Percentiles rank a stretch among this genome's conserved stretches.
phyloP scores from a whole-genome alignment of 2,797 vertebrate species.

The Zonotrichia albicollis region DNA sequence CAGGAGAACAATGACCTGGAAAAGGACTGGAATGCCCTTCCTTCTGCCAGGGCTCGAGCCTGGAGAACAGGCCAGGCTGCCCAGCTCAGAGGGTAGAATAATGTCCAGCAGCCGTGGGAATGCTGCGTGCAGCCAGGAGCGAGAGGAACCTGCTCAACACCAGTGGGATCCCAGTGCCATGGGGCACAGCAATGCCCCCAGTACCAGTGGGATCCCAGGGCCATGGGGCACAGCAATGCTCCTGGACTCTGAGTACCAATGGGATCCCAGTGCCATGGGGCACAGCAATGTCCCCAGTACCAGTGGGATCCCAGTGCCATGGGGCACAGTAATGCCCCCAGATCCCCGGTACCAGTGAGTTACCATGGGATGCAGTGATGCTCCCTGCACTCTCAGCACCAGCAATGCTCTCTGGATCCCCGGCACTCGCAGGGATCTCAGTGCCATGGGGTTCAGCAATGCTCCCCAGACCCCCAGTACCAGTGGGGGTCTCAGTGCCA shows the following conservation, averaged over 20 bases:
- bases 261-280: too few species aligned
- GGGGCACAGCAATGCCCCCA: not conserved
- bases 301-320: fast-evolving
- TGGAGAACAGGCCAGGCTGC: not conserved
- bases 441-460: too few species aligned
- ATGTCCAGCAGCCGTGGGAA: not conserved
- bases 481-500: too few species aligned
- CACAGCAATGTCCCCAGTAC: not conserved
- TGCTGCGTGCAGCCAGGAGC: fast-evolving
- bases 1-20: not conserved
- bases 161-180: not conserved
- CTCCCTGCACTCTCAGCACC: not conserved
- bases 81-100: not conserved
- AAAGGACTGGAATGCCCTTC: not conserved
- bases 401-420: too few species aligned
- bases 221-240: not conserved
- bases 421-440: too few species aligned
- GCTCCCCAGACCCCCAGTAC: too few species aligned
- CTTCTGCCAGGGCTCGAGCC: not conserved
- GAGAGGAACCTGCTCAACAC: fast-evolving
- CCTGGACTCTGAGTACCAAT: fast-evolving
- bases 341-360: fast-evolving
- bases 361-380: not conserved
- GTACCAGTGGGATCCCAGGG: too few species aligned
- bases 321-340: not conserved